Evolutionary conservation across 2,888 invertebrate species (phyloP), one percentile per base, ranked within the genome.

Genomic region (Lacanobia oleracea): DNA sequence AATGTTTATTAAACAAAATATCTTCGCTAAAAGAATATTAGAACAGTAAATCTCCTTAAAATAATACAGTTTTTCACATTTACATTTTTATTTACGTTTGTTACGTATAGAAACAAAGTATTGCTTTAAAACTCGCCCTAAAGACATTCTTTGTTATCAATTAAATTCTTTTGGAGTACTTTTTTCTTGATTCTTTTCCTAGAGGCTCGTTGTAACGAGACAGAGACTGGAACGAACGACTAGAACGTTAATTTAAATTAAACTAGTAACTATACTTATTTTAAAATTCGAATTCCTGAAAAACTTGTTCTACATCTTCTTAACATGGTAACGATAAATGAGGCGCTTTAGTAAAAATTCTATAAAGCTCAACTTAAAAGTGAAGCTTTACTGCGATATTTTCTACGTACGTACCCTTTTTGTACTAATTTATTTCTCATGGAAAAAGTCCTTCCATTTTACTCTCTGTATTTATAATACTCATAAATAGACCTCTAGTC

Each of bases 151-250:
- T 89, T 88, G 88, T 87, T 92, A 94, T 93, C 94, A 95, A 95
- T 94, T 94, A 94, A 93, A 94, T 94, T 94, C 91, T 92, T 92
- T 92, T 88, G 88, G 90, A 90, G 89, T 91, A 89, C 90, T 92
- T 92, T 90, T 85, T 85, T 81, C 86, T 88, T 92, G 91, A 93
- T 82, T 75, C 76, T 93, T 94, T 94, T 93, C 90, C 89, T 91
- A 89, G 88, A 89, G 64, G 45, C 45, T 66, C 61, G 43, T 87
- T 89, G 79, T 72, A 65, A 82, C 62, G 57, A 70, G 51, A 63
- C 73, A 79, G 45, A 72, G n/a, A 64, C 66, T 76, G 48, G 70
- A 60, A 65, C 62, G 66, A 71, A 63, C 56, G 48, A 75, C 54
- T 65, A 37, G 37, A 72, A 64, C 63, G 67, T 84, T 72, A 48